Evolutionary conservation across 2,113 vertebrate species (phyloP).

Genomic region (Axis porcinus): DNA sequence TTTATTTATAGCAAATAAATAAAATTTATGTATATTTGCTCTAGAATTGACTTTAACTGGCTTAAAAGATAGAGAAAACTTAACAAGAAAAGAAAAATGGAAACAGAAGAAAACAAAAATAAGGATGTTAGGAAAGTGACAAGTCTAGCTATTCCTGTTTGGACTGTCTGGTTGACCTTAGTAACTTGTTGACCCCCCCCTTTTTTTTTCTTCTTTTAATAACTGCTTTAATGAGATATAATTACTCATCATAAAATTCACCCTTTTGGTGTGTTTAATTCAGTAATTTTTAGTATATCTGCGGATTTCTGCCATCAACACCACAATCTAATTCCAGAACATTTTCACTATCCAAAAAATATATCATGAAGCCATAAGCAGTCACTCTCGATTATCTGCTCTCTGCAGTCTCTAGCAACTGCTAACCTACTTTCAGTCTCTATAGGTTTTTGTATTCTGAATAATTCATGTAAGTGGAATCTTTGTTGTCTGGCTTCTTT

Average conservation of each 20-base stretch:
- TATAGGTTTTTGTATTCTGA: neutral
- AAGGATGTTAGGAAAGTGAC: neutral
- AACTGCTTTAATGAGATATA: neutral
- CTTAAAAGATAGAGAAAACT: neutral
- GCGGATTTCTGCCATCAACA: neutral
- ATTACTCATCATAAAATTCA: neutral
- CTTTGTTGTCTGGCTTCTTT: neutral
- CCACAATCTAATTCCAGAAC: neutral
- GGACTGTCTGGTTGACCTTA: neutral
- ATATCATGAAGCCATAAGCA: neutral
- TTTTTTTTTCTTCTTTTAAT: neutral
- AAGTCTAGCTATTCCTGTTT: neutral
- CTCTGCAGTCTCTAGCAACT: neutral
- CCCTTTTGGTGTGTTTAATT: neutral
- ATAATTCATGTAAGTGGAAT: neutral
- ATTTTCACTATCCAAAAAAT: neutral
- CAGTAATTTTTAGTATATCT: neutral
- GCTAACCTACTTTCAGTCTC: neutral
- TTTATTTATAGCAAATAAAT: neutral
- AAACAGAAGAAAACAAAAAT: neutral
- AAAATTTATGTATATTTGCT: neutral
- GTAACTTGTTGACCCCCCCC: neutral
- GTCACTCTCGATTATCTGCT: neutral
- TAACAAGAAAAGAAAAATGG: neutral
- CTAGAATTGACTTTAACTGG: neutral